Conservation (phyloP, 1,140 invertebrate genomes). For the Antheraea mylitta region DNA sequence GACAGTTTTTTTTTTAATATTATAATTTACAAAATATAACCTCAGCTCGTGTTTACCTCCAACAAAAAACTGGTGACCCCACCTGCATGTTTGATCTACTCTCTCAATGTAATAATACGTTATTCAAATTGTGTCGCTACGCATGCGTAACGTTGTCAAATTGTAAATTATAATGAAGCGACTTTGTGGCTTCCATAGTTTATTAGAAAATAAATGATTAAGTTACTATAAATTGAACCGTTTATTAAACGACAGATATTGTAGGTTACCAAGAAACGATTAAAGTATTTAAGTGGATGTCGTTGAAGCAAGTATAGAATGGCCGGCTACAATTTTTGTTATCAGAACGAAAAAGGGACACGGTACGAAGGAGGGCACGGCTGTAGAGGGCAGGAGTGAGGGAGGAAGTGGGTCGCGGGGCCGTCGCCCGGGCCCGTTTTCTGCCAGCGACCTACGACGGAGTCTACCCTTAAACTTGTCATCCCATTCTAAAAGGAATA, state of each 20-base stretch:
- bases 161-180: too few species aligned
- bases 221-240: too few species aligned
- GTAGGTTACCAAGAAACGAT: too few species aligned
- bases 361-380: constrained; percentile 40
- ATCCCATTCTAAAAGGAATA: constrained; percentile 31
- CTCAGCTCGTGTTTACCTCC: neutral
- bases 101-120: neutral
- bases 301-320: neutral
- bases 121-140: too few species aligned
- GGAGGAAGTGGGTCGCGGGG: constrained; percentile 66
- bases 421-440: constrained; percentile 62
- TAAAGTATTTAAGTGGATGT: too few species aligned
- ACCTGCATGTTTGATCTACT: neutral
- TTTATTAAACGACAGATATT: too few species aligned
- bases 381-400: constrained; percentile 30
- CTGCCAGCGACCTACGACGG: constrained; percentile 37
- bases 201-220: too few species aligned
- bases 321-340: constrained; percentile 40
- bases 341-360: constrained; percentile 56
- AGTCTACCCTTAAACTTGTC: constrained; percentile 40
- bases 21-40: neutral
- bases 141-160: too few species aligned
- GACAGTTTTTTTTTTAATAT: neutral
- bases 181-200: too few species aligned
- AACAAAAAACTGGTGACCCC: constrained; percentile 9